phyloP scores from a whole-genome alignment of 2,888 invertebrate genomes.

The Acleris laterana region DNA sequence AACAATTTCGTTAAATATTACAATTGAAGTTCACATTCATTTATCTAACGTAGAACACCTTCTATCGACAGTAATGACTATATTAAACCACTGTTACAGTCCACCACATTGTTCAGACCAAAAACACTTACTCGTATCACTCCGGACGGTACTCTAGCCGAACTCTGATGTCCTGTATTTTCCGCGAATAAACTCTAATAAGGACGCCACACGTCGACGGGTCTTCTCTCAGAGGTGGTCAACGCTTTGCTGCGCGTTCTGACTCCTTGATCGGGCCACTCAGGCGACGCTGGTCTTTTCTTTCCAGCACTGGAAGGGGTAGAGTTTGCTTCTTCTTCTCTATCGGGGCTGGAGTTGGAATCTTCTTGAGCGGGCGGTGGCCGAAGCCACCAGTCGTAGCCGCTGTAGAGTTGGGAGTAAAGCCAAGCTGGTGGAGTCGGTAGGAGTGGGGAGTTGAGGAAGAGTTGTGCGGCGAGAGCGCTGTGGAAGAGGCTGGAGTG shows the following conservation, averaged over 20 bases:
- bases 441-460: constrained; percentile 89
- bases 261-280: constrained; percentile 74
- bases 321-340: constrained; percentile 71
- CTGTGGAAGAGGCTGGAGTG: constrained; percentile 77
- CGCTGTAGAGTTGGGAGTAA: constrained; percentile 90
- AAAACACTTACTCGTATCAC: constrained; percentile 48
- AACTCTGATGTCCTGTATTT: constrained; percentile 50
- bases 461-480: constrained; percentile 87
- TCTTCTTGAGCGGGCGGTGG: constrained; percentile 75
- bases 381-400: constrained; percentile 88
- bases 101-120: constrained; percentile 40
- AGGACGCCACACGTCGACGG: constrained; percentile 92
- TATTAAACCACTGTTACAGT: constrained; percentile 43
- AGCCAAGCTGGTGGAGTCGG: constrained; percentile 92
- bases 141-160: constrained; percentile 63
- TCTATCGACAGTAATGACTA: constrained; percentile 71
- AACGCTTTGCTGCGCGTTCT: constrained; percentile 75
- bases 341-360: constrained; percentile 72
- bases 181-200: constrained; percentile 74
- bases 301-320: constrained; percentile 71
- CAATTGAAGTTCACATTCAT: constrained; percentile 79
- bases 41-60: constrained; percentile 78
- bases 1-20: constrained; percentile 78
- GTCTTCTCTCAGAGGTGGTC: constrained; percentile 74
- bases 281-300: constrained; percentile 83